Base-by-base conservation (phyloP, 2,113 vertebrate genomes). In the Meleagris gallopavo region DNA sequence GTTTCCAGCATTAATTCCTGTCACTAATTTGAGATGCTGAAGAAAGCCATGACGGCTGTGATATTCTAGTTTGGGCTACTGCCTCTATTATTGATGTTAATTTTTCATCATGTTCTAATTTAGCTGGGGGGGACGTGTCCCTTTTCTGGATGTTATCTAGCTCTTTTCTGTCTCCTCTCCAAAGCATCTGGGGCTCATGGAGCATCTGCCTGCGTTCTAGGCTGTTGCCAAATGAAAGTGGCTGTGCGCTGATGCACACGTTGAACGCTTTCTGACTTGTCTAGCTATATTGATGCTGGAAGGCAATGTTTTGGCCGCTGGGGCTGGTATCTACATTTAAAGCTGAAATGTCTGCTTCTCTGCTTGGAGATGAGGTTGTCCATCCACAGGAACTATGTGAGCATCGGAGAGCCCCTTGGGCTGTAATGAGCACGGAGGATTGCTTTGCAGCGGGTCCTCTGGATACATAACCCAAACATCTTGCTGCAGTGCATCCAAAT, bases 351-450 rank as follows among this genome's bases (percentile, higher is more conserved):
- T 55, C 60, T 77, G 32, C 34, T 65, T 16, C 61, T 52, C 48
- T 54, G 17, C 52, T 85, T 89, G 57, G 75, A 32, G 46, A 43
- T 0, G 76, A 52, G 16, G 40, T 50, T 77, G 65, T 45, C 73
- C 1, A 0, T 65, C 40, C 43, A 7, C 13, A 41, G 52, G 19
- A 25, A 4, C 52, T 52, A 40, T 30, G 4, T 0, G 6, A 60
- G 64, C 2, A 9, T 8, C 4, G 4, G 54, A 41, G 65, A 89
- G 36, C 62, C 41, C 45, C 54, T 17, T 65, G 32, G 38, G 66
- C 83, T 1, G 0, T n/a, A 21, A 67, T 1, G 4, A 61, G 20
- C 0, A 2, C 0, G 0, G 50, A 65, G 61, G 45, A 52, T 75
- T 30, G 34, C 73, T 81, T 57, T 1, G 1, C 55, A 27, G 29